Evolutionary conservation across 2,888 invertebrate species (phyloP).

Genomic region (Agrochola circellaris): DNA sequence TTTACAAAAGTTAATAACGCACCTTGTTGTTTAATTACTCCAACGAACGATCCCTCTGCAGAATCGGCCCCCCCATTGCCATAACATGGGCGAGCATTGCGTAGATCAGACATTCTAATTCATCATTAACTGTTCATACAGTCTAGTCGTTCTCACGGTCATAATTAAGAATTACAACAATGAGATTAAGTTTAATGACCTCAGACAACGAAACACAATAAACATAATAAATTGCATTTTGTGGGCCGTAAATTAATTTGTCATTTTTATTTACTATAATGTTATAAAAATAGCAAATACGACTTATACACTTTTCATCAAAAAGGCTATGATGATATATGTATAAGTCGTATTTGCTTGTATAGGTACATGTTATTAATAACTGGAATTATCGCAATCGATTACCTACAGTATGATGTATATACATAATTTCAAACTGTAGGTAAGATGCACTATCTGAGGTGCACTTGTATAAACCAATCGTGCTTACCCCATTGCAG

Average conservation of each 20-base stretch:
- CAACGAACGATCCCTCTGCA: no score
- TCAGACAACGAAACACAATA: neutral
- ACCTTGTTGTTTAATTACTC: neutral
- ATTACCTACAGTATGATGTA: neutral
- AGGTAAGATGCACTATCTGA: neutral
- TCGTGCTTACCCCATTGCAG: neutral
- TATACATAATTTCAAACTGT: slow-evolving; percentile 12
- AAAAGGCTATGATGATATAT: slow-evolving; percentile 8
- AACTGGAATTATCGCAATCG: neutral
- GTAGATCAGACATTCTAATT: slow-evolving; percentile 16
- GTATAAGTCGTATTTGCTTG: neutral
- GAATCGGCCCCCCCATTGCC: neutral
- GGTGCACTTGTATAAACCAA: neutral
- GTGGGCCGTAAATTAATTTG: neutral
- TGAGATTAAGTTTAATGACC: slow-evolving; percentile 45
- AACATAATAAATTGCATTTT: slow-evolving; percentile 23
- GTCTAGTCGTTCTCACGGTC: slow-evolving; percentile 38
- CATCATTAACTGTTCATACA: slow-evolving; percentile 30
- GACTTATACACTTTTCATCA: no score
- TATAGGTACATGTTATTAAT: neutral
- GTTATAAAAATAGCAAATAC: no score
- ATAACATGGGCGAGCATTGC: neutral
- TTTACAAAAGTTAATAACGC: neutral
- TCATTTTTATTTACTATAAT: neutral
- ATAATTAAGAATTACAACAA: slow-evolving; percentile 32